Evolutionary conservation across 2,113 vertebrate genomes (phyloP), one percentile per base, ranked within the genome.

Genomic region (Silurus asotus): DNA sequence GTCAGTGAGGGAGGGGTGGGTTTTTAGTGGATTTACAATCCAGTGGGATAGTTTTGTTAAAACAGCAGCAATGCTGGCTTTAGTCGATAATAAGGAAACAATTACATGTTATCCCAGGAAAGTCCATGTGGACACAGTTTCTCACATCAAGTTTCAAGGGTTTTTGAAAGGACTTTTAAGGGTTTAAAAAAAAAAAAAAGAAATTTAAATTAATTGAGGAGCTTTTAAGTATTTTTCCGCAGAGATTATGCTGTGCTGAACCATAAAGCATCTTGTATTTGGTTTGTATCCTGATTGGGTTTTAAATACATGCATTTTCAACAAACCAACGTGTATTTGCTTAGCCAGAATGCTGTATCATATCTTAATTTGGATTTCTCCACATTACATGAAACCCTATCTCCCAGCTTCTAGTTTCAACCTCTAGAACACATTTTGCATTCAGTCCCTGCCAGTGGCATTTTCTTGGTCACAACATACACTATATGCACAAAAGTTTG

Each of bases 11-110:
- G 75, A 25, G n/a, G 9, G 20, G 55, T 25, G 15, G 20, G 55
- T 25, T 10, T 28, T 45, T 65, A 49, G 7, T 74, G 49, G 51
- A 51, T 37, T 53, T 51, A 55, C 72, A 72, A 75, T 79, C 62
- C 62, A 78, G 58, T 28, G 7, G 58, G 59, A 84, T 65, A 64
- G 45, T 70, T 87, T 87, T 77, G 82, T 76, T 85, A 67, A 84
- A 80, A 70, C 23, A 48, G 20, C 14, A n/a, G 20, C 11, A 45
- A 8, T 65, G 55, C 11, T 79, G 62, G 37, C 28, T 65, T 51
- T 53, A 65, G 5, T 17, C 5, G 5, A 37, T 70, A 49, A 70
- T 70, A 23, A 77, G 48, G 74, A 83, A 70, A 58, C 81, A 72
- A 53, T 70, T 83, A 72, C 65, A 80, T 48, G 28, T 48, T 61